Conservation (phyloP, 2,113 vertebrate genomes). For the Tympanuchus pallidicinctus region DNA sequence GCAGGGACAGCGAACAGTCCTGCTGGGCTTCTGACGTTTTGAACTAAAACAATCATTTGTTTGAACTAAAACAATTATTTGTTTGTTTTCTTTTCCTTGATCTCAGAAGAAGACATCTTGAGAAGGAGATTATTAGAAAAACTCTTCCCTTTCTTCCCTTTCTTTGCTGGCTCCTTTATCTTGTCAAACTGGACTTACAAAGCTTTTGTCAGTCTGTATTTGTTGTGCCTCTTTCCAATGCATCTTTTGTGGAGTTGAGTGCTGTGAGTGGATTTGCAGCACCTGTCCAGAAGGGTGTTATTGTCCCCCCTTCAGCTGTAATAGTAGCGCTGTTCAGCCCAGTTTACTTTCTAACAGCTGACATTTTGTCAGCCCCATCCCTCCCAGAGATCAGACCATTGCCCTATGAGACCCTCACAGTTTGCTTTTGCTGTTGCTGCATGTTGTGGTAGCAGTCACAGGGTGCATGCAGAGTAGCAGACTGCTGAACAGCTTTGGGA, state of each 20-base stretch:
- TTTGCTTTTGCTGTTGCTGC: background rate
- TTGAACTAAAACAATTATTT: too few species aligned
- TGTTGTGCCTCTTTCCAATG: background rate
- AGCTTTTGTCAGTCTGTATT: background rate
- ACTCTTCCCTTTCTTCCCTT: background rate
- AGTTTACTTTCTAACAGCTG: background rate
- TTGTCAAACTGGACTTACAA: background rate
- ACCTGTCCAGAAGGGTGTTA: background rate
- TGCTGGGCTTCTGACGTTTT: background rate
- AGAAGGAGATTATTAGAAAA: background rate
- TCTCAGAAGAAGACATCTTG: background rate
- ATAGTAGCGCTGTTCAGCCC: background rate
- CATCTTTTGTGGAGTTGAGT: background rate
- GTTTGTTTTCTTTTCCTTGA: background rate
- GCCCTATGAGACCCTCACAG: too few species aligned
- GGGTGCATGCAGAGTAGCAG: background rate
- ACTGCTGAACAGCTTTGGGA: background rate
- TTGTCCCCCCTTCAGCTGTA: background rate
- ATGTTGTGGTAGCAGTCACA: background rate
- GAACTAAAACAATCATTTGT: background rate
- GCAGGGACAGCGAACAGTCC: fast-evolving
- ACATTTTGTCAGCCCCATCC: background rate
- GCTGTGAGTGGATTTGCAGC: background rate
- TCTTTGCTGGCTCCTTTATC: background rate
- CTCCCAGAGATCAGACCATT: background rate